Conservation (phyloP, 2,797 vertebrate genomes). For the Cyclopterus lumpus region DNA sequence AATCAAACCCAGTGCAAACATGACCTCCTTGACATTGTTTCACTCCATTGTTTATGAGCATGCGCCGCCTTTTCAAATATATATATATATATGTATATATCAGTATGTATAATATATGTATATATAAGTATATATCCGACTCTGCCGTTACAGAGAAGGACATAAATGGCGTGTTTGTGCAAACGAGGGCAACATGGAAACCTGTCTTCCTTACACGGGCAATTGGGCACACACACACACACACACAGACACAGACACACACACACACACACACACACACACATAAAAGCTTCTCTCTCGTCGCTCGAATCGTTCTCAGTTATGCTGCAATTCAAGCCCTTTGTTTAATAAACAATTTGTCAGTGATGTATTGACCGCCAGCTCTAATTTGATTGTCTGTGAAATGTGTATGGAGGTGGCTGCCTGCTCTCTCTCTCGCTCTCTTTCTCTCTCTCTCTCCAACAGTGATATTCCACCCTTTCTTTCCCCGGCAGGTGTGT, state of each 20-base stretch:
- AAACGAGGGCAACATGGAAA: neutral
- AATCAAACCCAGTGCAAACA: slow-evolving; percentile 10
- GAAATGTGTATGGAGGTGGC: slow-evolving; percentile 64
- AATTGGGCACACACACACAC: neutral
- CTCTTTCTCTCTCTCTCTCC: slow-evolving; percentile 11
- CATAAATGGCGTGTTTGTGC: slow-evolving; percentile 49
- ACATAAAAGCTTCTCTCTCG: slow-evolving; percentile 4
- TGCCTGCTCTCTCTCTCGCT: slow-evolving; percentile 36
- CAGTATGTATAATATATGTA: no score
- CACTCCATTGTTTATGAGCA: slow-evolving; percentile 36
- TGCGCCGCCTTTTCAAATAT: no score
- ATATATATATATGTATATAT: no score
- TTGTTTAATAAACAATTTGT: slow-evolving; percentile 96
- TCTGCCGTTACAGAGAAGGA: neutral
- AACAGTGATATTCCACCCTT: slow-evolving; percentile 4
- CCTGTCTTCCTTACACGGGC: slow-evolving; percentile 47
- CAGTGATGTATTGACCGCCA: slow-evolving; percentile 89
- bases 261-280: neutral
- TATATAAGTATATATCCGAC: no score
- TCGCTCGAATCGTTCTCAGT: slow-evolving; percentile 81
- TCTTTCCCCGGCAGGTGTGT: slow-evolving; percentile 27
- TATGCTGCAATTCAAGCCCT: slow-evolving; percentile 89
- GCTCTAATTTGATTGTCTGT: slow-evolving; percentile 78
- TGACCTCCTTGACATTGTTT: slow-evolving; percentile 44
- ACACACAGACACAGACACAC: no score